Evolutionary conservation across 1,140 invertebrate species (phyloP), one percentile per base, ranked within the genome.

Genomic region (Littorina saxatilis): DNA sequence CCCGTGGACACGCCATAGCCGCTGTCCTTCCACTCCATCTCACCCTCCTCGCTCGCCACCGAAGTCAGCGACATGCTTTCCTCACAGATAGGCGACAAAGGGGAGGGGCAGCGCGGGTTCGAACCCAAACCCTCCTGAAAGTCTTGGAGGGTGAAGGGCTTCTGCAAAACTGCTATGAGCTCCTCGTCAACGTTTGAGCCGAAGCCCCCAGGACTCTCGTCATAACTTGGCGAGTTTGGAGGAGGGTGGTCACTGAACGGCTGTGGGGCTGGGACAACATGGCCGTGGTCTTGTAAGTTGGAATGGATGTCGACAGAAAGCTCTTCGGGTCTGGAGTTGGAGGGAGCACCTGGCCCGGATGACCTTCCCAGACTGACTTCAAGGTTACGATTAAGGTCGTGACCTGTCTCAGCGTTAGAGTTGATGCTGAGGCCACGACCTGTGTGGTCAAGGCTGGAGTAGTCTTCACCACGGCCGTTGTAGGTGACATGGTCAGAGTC

Each of bases 81-180:
- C 32, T 78, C 76, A 27, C 23, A 47, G 35, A 78, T 78, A 0
- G 76, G 58, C 4, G 76, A 43, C 32, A 78, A 37, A 0, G 52
- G 23, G 17, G 11, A 29, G 3, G n/a, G 35, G 11, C 7, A 40
- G 37, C 29, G 1, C 9, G 37, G 55, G 23, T n/a, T 4, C 37
- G 17, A 35, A 32, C 39, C 52, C 13, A 37, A 40, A 29, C 23
- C 70, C 17, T 73, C 70, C 11, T 9, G 43, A 7, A 73, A 4
- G 37, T 66, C 76, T 13, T 61, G n/a, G 1, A 66, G 39, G n/a
- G 20, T 63, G 58, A 66, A 52, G 4, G 76, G 55, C 1, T 52
- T 39, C 52, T 63, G 35, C 20, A 39, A 63, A 11, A 17, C 17
- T 37, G 20, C 15, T 7, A 23, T 39, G n/a, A 29, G 9, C 0